Percentiles rank a stretch among this genome's conserved stretches.
phyloP scores from a whole-genome alignment of 2,797 vertebrate genomes.

The Schizopygopsis malacanthus region DNA sequence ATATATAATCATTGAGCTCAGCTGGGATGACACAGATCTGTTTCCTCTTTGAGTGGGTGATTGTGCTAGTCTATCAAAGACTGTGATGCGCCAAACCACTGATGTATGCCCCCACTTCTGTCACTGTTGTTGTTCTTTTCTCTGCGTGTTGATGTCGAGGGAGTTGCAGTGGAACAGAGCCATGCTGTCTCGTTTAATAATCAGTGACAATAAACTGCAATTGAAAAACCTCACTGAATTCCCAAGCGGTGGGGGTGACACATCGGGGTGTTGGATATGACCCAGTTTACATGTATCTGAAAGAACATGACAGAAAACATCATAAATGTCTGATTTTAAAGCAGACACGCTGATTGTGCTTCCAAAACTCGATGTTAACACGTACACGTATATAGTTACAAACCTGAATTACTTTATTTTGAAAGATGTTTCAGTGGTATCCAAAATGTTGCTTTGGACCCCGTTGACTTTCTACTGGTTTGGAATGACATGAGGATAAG shows the following conservation, averaged over 20 bases:
- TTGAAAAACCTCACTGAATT: conserved; percentile 44
- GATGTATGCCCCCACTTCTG: conserved; percentile 39
- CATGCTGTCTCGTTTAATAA: conserved; percentile 48
- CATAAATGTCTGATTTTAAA: neutral
- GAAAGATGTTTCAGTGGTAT: neutral
- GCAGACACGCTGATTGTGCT: neutral
- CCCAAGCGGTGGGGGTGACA: conserved; percentile 5
- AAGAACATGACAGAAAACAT: conserved; percentile 2
- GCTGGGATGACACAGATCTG: conserved; percentile 55
- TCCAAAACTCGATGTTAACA: neutral
- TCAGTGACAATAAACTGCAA: conserved; percentile 48
- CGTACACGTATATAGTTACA: neutral
- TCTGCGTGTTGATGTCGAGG: conserved; percentile 22
- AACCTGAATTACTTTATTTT: neutral
- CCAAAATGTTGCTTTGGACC: neutral
- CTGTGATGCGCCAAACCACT: conserved; percentile 42
- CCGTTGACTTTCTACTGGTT: neutral
- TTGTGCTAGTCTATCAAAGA: conserved; percentile 43
- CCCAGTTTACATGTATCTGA: conserved; percentile 29
- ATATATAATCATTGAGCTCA: conserved; percentile 75
- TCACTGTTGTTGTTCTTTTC: conserved; percentile 34
- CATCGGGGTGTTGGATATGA: conserved; percentile 45
- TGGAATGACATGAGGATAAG: neutral
- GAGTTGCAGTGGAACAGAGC: conserved; percentile 11
- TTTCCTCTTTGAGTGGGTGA: conserved; percentile 46